Evolutionary conservation across 2,888 invertebrate species (phyloP).

Genomic region (Drosophila prostipennis): DNA sequence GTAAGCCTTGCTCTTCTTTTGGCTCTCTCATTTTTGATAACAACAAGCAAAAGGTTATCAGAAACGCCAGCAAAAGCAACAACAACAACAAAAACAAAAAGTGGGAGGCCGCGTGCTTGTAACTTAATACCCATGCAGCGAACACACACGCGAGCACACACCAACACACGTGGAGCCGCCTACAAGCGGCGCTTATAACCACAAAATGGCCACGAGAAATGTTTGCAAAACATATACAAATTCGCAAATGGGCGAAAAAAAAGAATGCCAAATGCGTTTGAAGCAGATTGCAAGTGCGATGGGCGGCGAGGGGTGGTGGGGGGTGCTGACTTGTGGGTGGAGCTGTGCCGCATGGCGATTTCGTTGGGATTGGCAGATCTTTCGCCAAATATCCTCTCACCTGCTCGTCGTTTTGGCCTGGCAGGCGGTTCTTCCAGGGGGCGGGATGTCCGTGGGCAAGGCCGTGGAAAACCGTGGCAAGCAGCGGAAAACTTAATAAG

Average conservation of each 20-base stretch:
- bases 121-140: conserved; percentile 46
- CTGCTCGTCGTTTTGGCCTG: conserved; percentile 30
- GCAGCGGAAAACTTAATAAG: conserved; percentile 59
- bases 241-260: conserved; percentile 18
- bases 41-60: conserved; percentile 64
- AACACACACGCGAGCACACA: conserved; percentile 24
- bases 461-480: conserved; percentile 22
- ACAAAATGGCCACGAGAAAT: conserved; percentile 62
- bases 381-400: conserved; percentile 19
- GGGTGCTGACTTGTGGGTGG: conserved; percentile 17
- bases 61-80: conserved; percentile 37
- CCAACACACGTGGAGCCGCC: conserved; percentile 34
- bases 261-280: conserved; percentile 34
- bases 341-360: conserved; percentile 25
- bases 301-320: not conserved
- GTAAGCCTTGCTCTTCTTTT: conserved; percentile 25
- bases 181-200: conserved; percentile 60
- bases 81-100: conserved; percentile 10
- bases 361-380: conserved; percentile 12
- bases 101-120: conserved; percentile 36
- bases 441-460: conserved; percentile 35
- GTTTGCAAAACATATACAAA: conserved; percentile 31
- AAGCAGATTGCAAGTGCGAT: conserved; percentile 27
- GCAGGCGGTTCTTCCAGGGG: conserved; percentile 30
- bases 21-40: conserved; percentile 26